A percentile compares a stretch with the other conserved stretches of the same genome.
Evolutionary conservation across 1,140 invertebrate species (phyloP).

Genomic region (Anoplophora glabripennis): DNA sequence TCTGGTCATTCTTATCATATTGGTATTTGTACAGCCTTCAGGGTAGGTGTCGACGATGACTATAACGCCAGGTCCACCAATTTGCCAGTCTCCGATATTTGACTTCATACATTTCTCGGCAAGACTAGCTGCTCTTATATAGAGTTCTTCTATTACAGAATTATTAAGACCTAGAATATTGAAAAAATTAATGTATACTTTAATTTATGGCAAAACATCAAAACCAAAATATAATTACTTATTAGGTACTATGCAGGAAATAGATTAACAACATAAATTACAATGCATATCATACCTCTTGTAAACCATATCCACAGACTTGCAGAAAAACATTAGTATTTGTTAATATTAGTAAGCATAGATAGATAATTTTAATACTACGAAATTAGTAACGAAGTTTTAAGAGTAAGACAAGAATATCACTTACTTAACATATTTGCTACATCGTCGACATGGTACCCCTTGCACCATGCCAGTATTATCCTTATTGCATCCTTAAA

Average conservation of each 20-base stretch:
- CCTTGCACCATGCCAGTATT: conserved; percentile 54
- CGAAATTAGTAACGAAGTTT: background rate
- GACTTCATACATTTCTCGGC: conserved; percentile 48
- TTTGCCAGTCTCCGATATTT: conserved; percentile 49
- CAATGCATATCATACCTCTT: conserved; percentile 1
- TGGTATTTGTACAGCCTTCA: conserved; percentile 47
- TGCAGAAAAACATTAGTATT: conserved; percentile 13
- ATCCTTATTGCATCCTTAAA: conserved; percentile 51
- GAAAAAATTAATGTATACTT: too few relatives aligned
- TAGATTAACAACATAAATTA: too few relatives aligned
- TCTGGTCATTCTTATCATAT: conserved; percentile 49
- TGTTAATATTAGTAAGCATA: conserved; percentile 8
- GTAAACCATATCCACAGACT: conserved; percentile 1
- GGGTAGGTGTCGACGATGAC: conserved; percentile 55
- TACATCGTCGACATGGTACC: conserved; percentile 41
- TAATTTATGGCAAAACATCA: too few relatives aligned
- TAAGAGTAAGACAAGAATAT: conserved; percentile 38
- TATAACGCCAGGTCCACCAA: conserved; percentile 50
- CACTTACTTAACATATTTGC: conserved; percentile 37
- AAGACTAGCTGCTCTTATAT: conserved; percentile 49
- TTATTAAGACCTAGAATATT: conserved; percentile 49
- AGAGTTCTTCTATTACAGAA: conserved; percentile 50
- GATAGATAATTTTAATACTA: background rate
- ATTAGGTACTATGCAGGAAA: too few relatives aligned
- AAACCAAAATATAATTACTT: too few relatives aligned